Percentiles rank a stretch among this genome's conserved stretches.
phyloP scores from a whole-genome alignment of 2,113 vertebrate species.

The Aphyosemion australe region DNA sequence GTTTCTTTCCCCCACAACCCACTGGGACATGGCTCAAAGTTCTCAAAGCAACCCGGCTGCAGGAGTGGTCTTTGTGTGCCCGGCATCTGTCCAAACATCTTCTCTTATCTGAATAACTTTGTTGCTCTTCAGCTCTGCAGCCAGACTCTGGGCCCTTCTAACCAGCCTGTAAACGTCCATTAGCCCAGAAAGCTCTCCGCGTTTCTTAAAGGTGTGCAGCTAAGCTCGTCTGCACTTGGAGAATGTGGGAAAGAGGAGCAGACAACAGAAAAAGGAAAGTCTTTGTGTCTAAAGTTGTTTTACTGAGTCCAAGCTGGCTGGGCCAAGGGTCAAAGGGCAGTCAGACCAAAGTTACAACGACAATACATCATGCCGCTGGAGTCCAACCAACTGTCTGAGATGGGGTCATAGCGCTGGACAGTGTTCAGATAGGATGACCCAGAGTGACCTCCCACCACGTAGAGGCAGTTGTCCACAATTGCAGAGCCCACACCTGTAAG shows the following conservation, averaged over 20 bases:
- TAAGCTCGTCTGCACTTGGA: constrained; percentile 51
- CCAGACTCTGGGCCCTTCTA: constrained; percentile 46
- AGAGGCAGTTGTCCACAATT: constrained; percentile 94
- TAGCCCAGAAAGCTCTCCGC: constrained; percentile 37
- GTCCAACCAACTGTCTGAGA: constrained; percentile 94
- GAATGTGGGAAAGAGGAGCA: constrained; percentile 43
- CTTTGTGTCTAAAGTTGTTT: constrained; percentile 53
- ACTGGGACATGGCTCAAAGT: constrained; percentile 62
- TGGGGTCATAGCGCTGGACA: constrained; percentile 94
- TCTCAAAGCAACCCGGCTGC: constrained; percentile 64
- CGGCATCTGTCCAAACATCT: constrained; percentile 20
- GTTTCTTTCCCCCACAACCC: constrained; percentile 55
- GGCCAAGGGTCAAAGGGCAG: constrained; percentile 89
- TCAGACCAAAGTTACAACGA: constrained; percentile 97
- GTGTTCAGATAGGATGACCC: constrained; percentile 97
- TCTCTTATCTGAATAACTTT: background rate
- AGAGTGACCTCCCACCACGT: constrained; percentile 96
- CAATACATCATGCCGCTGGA: constrained; percentile 95
- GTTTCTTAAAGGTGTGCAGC: constrained; percentile 38
- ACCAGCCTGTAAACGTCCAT: constrained; percentile 55
- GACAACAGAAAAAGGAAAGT: constrained; percentile 57
- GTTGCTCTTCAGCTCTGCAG: constrained; percentile 34
- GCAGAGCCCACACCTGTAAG: constrained; percentile 91
- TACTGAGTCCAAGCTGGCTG: constrained; percentile 52
- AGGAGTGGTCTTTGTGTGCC: constrained; percentile 39